phyloP scores from a whole-genome alignment of 1,140 invertebrate species.

The Macrosteles quadrilineatus region DNA sequence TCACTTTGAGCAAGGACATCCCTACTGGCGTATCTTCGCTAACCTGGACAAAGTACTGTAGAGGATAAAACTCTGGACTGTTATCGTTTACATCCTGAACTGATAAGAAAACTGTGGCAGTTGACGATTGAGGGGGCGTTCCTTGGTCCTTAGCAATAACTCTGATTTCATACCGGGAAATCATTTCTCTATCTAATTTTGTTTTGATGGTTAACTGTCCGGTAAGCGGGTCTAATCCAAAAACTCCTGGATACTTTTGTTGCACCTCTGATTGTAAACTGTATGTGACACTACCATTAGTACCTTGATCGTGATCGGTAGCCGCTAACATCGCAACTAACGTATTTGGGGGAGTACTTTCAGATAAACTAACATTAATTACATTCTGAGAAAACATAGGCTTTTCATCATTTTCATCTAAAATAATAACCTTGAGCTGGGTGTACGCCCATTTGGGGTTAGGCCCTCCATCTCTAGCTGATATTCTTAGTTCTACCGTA shows the following conservation, averaged over 20 bases:
- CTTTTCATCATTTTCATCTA: slow-evolving; percentile 95
- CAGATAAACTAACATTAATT: slow-evolving; percentile 74
- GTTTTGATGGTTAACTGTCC: slow-evolving; percentile 80
- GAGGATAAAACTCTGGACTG: slow-evolving; percentile 83
- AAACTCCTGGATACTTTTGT: slow-evolving; percentile 77
- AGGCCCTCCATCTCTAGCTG: slow-evolving; percentile 82
- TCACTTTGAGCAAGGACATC: slow-evolving; percentile 68
- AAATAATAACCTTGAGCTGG: slow-evolving; percentile 82
- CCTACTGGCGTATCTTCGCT: slow-evolving; percentile 65
- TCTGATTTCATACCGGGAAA: slow-evolving; percentile 73
- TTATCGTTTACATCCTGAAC: slow-evolving; percentile 92
- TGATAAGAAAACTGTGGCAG: slow-evolving; percentile 77
- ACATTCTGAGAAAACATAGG: slow-evolving; percentile 74
- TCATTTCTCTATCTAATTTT: slow-evolving; percentile 80
- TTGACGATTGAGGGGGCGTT: slow-evolving; percentile 80
- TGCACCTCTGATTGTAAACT: slow-evolving; percentile 69
- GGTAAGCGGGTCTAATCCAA: slow-evolving; percentile 78
- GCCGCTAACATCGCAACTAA: slow-evolving; percentile 83
- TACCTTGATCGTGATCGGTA: slow-evolving; percentile 88
- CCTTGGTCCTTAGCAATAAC: slow-evolving; percentile 93
- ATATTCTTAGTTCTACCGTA: slow-evolving; percentile 79
- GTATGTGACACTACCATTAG: slow-evolving; percentile 89
- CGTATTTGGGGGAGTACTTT: slow-evolving; percentile 78
- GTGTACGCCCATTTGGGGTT: slow-evolving; percentile 90
- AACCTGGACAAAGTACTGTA: slow-evolving; percentile 73